These are phyloP conservation scores for Anabas testudineus DNA, from an alignment of 2,797 vertebrate genomes.

Conservation along the genomic window DNA sequence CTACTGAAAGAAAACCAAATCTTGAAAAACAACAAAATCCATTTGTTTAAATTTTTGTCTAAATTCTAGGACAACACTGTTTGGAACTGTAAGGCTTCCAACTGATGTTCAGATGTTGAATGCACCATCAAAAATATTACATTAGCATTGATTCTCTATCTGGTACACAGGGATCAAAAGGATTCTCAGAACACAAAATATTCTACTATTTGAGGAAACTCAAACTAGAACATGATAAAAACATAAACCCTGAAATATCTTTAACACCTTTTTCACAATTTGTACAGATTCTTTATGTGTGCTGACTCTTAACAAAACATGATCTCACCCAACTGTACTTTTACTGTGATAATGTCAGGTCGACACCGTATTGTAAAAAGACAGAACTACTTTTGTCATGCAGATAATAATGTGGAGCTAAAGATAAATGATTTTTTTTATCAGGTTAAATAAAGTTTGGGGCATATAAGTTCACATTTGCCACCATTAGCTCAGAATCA, in stretches of 20 bases:
- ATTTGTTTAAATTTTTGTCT: too few relatives aligned
- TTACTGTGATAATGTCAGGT: slow-evolving; percentile 28
- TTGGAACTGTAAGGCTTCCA: too few relatives aligned
- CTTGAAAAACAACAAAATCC: too few relatives aligned
- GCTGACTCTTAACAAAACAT: slow-evolving; percentile 1
- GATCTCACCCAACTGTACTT: slow-evolving; percentile 25
- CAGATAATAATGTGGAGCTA: slow-evolving; percentile 26
- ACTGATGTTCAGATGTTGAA: too few relatives aligned
- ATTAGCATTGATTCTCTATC: background rate
- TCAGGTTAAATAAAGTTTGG: slow-evolving; percentile 34
- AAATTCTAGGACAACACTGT: too few relatives aligned
- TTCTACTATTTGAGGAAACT: background rate
- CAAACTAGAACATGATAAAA: slow-evolving; percentile 1
- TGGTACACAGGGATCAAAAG: too few relatives aligned
- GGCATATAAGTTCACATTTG: slow-evolving; percentile 36
- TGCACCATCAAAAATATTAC: too few relatives aligned
- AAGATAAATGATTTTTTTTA: slow-evolving; percentile 49
- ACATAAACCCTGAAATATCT: background rate
- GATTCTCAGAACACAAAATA: background rate
- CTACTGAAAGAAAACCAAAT: too few relatives aligned
- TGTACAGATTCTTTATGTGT: background rate
- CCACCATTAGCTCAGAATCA: slow-evolving; percentile 8
- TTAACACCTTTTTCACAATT: background rate
- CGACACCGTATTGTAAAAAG: slow-evolving; percentile 20
- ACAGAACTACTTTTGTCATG: slow-evolving; percentile 9